Evolutionary conservation across 2,797 vertebrate genomes (phyloP).

Genomic region (Protosalanx chinensis): DNA sequence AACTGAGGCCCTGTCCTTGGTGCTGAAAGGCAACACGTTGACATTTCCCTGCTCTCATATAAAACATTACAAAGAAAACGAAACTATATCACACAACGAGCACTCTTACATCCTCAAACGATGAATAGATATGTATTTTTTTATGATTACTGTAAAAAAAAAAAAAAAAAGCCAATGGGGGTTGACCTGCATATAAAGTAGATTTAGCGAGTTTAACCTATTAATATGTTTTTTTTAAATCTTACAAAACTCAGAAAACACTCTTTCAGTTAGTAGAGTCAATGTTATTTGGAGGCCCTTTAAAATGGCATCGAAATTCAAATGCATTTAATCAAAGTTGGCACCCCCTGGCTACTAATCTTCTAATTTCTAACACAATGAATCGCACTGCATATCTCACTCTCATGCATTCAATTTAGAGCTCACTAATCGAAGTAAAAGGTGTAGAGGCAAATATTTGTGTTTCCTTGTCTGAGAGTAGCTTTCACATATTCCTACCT

Average conservation of each 20-base stretch:
- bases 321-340: not conserved
- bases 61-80: not conserved
- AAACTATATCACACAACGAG: not conserved
- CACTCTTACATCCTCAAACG: not conserved
- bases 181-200: not conserved
- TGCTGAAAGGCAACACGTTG: conserved; percentile 62
- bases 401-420: not conserved
- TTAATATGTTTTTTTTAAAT: not conserved
- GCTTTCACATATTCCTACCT: conserved; percentile 24
- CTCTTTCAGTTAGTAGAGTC: not conserved
- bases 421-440: not conserved
- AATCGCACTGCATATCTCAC: not conserved
- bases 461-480: conserved; percentile 12
- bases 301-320: not conserved
- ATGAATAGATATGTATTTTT: too few relatives aligned
- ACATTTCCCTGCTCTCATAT: not conserved
- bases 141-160: too few relatives aligned
- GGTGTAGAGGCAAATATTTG: not conserved
- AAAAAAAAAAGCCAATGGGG: too few relatives aligned
- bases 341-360: not conserved
- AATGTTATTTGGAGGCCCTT: not conserved
- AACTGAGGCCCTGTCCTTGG: conserved; percentile 67
- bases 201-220: not conserved
- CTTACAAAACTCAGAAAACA: not conserved
- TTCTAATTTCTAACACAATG: not conserved